A percentile compares a stretch with the other conserved stretches of the same genome.
Conservation (phyloP, 1,140 invertebrate genomes). For the Heliconius himera region DNA sequence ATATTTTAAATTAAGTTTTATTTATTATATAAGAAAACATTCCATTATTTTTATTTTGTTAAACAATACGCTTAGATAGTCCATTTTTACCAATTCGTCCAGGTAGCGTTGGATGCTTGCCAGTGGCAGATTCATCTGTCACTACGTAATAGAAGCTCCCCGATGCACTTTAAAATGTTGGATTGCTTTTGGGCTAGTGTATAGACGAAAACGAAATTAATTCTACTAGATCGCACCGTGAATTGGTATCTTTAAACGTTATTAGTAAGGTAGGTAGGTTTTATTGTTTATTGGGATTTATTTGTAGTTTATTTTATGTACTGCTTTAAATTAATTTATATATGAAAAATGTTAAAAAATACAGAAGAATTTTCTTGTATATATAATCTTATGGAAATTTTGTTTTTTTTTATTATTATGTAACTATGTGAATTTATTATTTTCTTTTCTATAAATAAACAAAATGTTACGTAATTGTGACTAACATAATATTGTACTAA, state of each 20-base stretch:
- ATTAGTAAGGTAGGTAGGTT: too few relatives aligned
- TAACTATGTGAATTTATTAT: too few relatives aligned
- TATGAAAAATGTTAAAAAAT: too few relatives aligned
- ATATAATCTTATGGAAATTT: too few relatives aligned
- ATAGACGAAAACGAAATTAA: conserved; percentile 2
- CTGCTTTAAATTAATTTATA: too few relatives aligned
- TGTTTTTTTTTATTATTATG: too few relatives aligned
- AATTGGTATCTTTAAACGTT: not conserved
- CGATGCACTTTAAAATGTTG: conserved; percentile 27
- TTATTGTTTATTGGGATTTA: not conserved
- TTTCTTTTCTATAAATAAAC: too few relatives aligned
- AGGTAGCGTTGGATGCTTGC: conserved; percentile 25
- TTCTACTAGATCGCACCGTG: not conserved
- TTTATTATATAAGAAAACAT: not conserved
- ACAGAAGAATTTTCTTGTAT: too few relatives aligned
- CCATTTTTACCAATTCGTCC: conserved; percentile 20
- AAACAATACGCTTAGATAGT: conserved; percentile 16
- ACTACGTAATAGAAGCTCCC: conserved; percentile 23
- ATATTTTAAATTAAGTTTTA: not conserved
- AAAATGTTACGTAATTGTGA: too few relatives aligned
- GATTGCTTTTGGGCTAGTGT: conserved; percentile 6
- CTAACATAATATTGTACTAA: too few relatives aligned
- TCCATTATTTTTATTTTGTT: not conserved
- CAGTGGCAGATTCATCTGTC: conserved; percentile 31
- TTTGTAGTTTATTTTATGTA: not conserved